These are phyloP conservation scores for Budorcas taxicolor DNA, from an alignment of 2,113 vertebrate genomes.

Conservation along the genomic window DNA sequence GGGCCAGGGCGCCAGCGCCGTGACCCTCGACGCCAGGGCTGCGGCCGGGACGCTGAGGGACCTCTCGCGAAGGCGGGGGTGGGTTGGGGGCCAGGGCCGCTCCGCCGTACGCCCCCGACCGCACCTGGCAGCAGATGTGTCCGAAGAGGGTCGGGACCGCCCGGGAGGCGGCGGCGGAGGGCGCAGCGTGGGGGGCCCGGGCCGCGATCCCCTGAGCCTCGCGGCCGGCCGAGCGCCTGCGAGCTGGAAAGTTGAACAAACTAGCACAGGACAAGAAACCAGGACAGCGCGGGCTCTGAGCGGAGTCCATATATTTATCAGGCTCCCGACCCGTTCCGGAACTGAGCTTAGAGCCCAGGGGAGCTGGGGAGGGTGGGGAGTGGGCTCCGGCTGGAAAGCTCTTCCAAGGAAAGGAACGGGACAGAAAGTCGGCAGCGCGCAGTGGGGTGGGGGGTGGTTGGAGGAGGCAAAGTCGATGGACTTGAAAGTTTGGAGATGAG, in stretches of 20 bases:
- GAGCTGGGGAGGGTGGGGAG: background rate
- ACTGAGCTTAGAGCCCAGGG: background rate
- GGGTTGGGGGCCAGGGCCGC: background rate
- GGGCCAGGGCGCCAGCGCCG: background rate
- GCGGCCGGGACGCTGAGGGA: background rate
- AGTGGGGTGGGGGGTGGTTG: background rate
- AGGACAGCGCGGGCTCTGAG: constrained; percentile 6
- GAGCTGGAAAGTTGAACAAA: constrained; percentile 6
- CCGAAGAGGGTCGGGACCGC: background rate
- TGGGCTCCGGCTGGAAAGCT: background rate
- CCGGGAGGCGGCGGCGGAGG: background rate
- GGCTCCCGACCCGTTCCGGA: background rate
- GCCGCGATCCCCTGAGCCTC: background rate
- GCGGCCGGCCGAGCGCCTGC: background rate
- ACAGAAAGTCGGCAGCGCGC: background rate
- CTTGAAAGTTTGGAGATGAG: constrained; percentile 20
- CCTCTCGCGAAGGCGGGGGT: background rate
- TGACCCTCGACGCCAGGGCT: constrained; percentile 33
- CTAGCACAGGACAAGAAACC: constrained; percentile 16
- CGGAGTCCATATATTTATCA: background rate
- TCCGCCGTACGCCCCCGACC: background rate
- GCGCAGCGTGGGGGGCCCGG: background rate
- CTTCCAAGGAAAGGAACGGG: background rate
- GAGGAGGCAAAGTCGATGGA: constrained; percentile 1
- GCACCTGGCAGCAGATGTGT: background rate